Conservation (phyloP, 92 coral and sea anemone species). For the Porites rus region DNA sequence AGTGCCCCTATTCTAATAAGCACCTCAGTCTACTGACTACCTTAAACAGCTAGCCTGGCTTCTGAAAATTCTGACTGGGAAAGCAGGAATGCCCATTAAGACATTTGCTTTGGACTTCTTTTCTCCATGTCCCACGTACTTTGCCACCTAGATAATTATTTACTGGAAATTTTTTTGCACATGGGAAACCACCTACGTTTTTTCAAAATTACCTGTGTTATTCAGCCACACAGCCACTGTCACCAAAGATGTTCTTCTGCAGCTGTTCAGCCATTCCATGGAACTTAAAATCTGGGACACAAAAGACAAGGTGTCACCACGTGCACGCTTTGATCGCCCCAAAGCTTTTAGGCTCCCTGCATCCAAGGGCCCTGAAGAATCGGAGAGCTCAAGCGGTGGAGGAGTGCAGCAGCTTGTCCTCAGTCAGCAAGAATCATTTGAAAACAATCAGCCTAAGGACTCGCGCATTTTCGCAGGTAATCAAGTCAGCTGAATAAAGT, state of each 20-base stretch:
- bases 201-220: background rate
- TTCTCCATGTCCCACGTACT: too few relatives aligned
- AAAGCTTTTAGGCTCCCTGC: conserved; percentile 93
- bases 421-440: conserved; percentile 77
- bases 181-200: background rate
- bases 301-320: conserved; percentile 95
- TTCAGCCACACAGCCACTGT: conserved; percentile 79
- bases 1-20: too few relatives aligned
- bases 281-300: conserved; percentile 95
- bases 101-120: too few relatives aligned
- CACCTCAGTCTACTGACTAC: too few relatives aligned
- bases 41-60: too few relatives aligned
- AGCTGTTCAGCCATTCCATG: conserved; percentile 82
- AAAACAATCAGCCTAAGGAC: conserved; percentile 81
- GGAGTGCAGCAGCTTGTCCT: conserved; percentile 82
- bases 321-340: conserved; percentile 98
- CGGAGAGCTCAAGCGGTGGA: conserved; percentile 58
- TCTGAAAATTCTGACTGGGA: too few relatives aligned
- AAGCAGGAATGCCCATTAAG: too few relatives aligned
- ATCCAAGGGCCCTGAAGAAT: conserved; percentile 77
- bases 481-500: background rate
- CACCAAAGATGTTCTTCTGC: conserved; percentile 79
- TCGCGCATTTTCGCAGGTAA: conserved; percentile 49
- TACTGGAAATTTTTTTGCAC: too few relatives aligned
- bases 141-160: too few relatives aligned